Percentiles rank a stretch among this genome's conserved stretches.
These are phyloP conservation scores for Synanthedon myopaeformis DNA, from an alignment of 2,888 invertebrate species.

Conservation along the genomic window DNA sequence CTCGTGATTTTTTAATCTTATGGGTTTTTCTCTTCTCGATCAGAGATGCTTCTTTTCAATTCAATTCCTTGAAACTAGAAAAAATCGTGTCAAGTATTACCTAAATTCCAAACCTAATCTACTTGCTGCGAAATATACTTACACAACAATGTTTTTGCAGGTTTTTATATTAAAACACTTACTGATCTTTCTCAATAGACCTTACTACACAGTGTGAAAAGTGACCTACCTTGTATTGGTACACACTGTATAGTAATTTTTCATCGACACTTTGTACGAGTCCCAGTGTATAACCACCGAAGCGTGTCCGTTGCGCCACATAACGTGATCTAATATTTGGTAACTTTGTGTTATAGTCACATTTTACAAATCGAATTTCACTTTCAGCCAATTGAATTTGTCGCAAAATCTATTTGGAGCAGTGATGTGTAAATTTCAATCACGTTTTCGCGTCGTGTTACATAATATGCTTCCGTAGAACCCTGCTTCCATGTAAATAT, in stretches of 20 bases:
- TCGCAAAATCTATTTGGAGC: conserved; percentile 18
- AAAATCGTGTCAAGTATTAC: no score
- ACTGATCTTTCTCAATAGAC: conserved; percentile 14
- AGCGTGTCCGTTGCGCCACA: conserved; percentile 26
- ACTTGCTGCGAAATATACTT: no score
- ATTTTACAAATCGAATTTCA: neutral
- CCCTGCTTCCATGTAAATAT: conserved; percentile 3
- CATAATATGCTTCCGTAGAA: conserved; percentile 6
- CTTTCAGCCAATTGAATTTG: conserved; percentile 16
- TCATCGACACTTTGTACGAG: conserved; percentile 8
- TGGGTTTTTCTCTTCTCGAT: no score
- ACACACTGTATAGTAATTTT: conserved; percentile 3
- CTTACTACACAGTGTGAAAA: conserved; percentile 17
- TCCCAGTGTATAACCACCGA: conserved; percentile 11
- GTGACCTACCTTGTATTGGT: conserved; percentile 13
- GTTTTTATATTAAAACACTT: neutral
- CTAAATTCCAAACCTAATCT: no score
- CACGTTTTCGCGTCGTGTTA: conserved; percentile 11
- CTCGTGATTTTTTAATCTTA: no score
- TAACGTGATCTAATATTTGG: conserved; percentile 28
- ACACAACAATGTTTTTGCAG: no score
- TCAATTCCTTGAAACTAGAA: no score
- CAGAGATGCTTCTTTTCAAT: no score
- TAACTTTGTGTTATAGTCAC: conserved; percentile 9
- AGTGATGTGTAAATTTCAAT: conserved; percentile 28